Conservation (phyloP, 2,888 invertebrate species). For the Sarcophaga subvicina region DNA sequence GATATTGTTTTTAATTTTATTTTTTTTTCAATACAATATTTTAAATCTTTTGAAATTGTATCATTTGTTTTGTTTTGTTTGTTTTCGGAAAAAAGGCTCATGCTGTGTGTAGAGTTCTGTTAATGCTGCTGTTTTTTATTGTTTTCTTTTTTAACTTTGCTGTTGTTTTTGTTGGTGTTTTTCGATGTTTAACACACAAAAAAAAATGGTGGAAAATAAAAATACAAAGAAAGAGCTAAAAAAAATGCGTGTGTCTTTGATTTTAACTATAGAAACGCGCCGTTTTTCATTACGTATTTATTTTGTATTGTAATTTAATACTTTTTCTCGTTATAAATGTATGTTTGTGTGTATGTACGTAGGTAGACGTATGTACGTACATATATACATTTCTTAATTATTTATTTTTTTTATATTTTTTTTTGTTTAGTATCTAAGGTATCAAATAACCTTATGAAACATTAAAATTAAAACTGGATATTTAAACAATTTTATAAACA, state of each 20-base stretch:
- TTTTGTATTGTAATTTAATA: conserved; percentile 77
- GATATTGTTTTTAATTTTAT: neutral
- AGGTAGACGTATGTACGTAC: no score
- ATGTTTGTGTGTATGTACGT: neutral
- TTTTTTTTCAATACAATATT: no score
- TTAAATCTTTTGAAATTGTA: conserved; percentile 13
- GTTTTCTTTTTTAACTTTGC: conserved; percentile 2
- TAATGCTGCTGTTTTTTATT: conserved; percentile 26
- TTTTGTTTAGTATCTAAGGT: conserved; percentile 58
- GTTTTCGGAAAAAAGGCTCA: conserved; percentile 30
- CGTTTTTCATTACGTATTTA: conserved; percentile 70
- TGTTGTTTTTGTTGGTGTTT: conserved; percentile 45
- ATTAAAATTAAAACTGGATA: conserved; percentile 66
- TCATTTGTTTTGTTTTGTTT: neutral
- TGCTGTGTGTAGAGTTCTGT: conserved; percentile 46
- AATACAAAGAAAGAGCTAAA: neutral
- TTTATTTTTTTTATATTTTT: conserved; percentile 20
- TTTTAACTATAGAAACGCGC: conserved; percentile 62
- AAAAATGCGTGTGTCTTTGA: conserved; percentile 73
- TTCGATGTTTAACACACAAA: conserved; percentile 35
- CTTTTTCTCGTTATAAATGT: conserved; percentile 71
- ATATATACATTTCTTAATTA: conserved; percentile 64
- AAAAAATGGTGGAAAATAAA: neutral
- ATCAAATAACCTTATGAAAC: conserved; percentile 75
- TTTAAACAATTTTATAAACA: conserved; percentile 12